Evolutionary conservation across 92 coral and sea anemone species (phyloP).

Genomic region (Porites evermanni): DNA sequence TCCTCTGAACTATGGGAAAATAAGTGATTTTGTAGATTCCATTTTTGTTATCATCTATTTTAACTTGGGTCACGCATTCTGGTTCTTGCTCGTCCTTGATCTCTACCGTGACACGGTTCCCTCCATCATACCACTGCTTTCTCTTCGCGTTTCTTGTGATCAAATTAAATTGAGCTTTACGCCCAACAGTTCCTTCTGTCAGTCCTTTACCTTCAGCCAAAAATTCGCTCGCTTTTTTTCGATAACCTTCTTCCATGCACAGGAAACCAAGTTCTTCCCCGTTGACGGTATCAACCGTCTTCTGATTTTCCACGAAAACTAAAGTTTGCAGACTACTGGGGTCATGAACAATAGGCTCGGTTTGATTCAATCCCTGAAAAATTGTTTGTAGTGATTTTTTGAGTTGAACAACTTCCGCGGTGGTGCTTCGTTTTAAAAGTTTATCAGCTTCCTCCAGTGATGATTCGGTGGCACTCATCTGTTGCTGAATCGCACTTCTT

Average conservation of each 20-base stretch:
- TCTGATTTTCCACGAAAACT: neutral
- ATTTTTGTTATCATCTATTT: neutral
- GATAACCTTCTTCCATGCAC: no score
- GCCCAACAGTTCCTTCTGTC: neutral
- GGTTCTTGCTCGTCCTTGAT: neutral
- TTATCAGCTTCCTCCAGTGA: neutral
- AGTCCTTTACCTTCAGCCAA: conserved; percentile 5
- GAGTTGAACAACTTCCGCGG: neutral
- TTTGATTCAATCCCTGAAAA: neutral
- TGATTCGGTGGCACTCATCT: neutral
- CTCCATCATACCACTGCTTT: neutral
- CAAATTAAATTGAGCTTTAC: neutral
- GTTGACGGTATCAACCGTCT: neutral
- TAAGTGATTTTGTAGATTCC: conserved; percentile 2
- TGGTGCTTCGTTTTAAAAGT: neutral
- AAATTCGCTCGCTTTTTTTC: neutral
- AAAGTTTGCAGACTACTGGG: neutral
- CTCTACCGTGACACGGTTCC: neutral
- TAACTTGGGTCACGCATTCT: neutral
- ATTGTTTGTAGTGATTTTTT: neutral
- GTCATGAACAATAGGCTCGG: neutral
- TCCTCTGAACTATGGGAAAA: neutral
- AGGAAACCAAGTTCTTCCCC: neutral
- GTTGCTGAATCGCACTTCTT: neutral
- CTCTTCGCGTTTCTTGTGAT: neutral